Conservation (phyloP, 2,888 invertebrate species). For the Cepaea hortensis region DNA sequence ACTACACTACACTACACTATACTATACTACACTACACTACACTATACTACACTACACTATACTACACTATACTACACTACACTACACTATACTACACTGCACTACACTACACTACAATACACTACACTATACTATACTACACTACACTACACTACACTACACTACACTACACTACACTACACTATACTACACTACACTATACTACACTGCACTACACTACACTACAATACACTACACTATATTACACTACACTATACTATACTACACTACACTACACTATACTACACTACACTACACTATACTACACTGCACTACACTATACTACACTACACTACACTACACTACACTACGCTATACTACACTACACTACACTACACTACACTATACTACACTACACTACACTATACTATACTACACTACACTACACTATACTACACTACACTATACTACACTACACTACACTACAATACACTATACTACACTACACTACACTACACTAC, state of each 20-base stretch:
- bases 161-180: constrained; percentile 1
- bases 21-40: constrained; percentile 3
- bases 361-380: background rate
- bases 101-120: constrained; percentile 1
- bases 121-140: background rate
- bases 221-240: background rate
- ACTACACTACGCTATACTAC: background rate
- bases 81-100: background rate
- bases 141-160: constrained; percentile 7
- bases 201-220: background rate
- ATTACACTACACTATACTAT: background rate
- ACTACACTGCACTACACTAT: background rate
- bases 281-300: constrained; percentile 3
- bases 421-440: background rate
- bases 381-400: background rate
- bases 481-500: background rate
- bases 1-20: background rate
- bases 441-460: background rate
- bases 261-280: constrained; percentile 3
- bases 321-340: background rate
- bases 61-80: background rate
- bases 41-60: background rate
- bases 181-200: background rate
- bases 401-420: background rate
- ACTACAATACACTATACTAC: background rate